phyloP scores from a whole-genome alignment of 2,797 vertebrate species.

The Sebastiscus tertius region DNA sequence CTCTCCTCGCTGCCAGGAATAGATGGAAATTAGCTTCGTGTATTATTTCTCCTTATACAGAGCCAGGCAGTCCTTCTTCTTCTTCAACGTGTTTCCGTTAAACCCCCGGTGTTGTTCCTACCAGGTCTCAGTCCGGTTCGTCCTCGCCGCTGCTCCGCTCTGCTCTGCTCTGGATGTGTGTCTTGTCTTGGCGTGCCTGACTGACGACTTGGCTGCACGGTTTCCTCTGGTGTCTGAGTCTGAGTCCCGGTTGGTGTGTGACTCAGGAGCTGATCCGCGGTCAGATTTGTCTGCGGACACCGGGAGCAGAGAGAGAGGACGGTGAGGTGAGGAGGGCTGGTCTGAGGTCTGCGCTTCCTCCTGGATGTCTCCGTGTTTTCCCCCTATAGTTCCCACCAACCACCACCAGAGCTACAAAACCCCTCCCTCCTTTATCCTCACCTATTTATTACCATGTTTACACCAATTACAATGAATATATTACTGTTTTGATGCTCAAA shows the following conservation, averaged over 20 bases:
- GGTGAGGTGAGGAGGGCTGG: conserved; percentile 43
- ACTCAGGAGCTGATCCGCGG: conserved; percentile 58
- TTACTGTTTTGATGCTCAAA: too few species aligned
- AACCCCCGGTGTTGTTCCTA: conserved; percentile 46
- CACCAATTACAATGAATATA: neutral
- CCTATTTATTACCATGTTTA: neutral
- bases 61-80: conserved; percentile 10
- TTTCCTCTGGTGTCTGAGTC: conserved; percentile 60
- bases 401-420: conserved; percentile 1
- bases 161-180: conserved; percentile 54
- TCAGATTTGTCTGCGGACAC: conserved; percentile 53
- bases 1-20: conserved; percentile 42
- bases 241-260: conserved; percentile 56
- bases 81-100: neutral
- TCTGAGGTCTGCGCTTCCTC: conserved; percentile 62
- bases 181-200: conserved; percentile 60
- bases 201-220: conserved; percentile 57
- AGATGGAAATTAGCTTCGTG: conserved; percentile 59
- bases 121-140: neutral
- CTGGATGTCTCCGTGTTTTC: neutral
- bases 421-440: neutral
- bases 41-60: conserved; percentile 36
- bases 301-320: neutral
- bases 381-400: neutral
- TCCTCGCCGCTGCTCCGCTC: conserved; percentile 27